Evolutionary conservation across 1,140 invertebrate species (phyloP), one percentile per base, ranked within the genome.

Genomic region (Tetragnatha versicolor): DNA sequence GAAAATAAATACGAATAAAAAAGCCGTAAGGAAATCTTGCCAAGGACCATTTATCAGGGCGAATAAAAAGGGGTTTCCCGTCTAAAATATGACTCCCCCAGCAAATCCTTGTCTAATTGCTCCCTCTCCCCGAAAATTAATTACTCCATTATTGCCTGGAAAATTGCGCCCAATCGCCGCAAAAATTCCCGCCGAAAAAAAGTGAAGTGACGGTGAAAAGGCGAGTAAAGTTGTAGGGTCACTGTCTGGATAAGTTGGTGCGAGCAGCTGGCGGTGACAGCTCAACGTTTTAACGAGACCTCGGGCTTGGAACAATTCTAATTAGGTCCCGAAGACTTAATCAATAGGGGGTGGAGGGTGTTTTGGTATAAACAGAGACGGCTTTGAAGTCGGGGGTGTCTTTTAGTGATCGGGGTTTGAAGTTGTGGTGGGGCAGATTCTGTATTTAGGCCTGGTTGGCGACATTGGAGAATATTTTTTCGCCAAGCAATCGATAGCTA

Each of bases 141-240:
- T 65, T 65, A 65, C 61, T 65, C 45, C 61, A 65, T 65, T 65
- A 65, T 65, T 65, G 12, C 61, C 45, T 22, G n/a, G 61, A 45
- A 65, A 65, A 65, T 45, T 45, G 45, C 37, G 37, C 61, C 55
- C 37, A 27, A 65, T 65, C 61, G 39, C 61, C 5, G 55, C n/a
- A 6, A 27, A 2, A 58, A 31, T 33, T 25, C n/a, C 0, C 7
- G 27, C 7, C 25, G 10, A 27, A 65, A 65, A 65, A 65, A 65
- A 10, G 22, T 33, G 20, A 20, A 17, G 25, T 17, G 14, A n/a
- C 29, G 12, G 14, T 61, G 58, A 20, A n/a, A n/a, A 22, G 35
- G 22, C 22, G 35, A 9, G 35, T 45, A 14, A 31, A 65, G 61
- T 29, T 65, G 61, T n/a, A n/a, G n/a, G 61, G 45, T 65, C 61